Base-by-base conservation (phyloP, 2,888 invertebrate genomes). In the Masnerella sp. region DNA sequence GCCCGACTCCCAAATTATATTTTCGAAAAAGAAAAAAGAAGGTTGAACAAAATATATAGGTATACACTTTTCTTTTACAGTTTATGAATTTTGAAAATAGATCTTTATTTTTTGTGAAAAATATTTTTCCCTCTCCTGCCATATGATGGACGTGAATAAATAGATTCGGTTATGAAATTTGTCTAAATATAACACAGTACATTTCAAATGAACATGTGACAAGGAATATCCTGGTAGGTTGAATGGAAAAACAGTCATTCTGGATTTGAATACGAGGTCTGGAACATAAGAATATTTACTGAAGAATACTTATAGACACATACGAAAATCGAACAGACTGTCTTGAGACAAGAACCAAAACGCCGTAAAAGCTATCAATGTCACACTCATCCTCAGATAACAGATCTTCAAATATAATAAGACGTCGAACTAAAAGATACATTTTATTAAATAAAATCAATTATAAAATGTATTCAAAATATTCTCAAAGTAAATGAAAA, bases 331-430 rank as follows among this genome's bases (percentile, higher is more conserved):
- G 59, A 59, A 47, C 25, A 59, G 36, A 38, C 59, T 30, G 17
- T 47, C 25, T 59, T 47, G 25, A 7, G 32, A 38, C 47, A 18
- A 47, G 47, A 59, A 59, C 59, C 47, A 47, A 59, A 58, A 59
- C 45, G 47, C 17, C 59, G 59, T 59, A 20, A 59, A 59, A 59
- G 59, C 36, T 59, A 59, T 59, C 47, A 59, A 47, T 47, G 59
- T 59, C 59, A 59, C 59, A 47, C 47, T 47, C 47, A 47, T 59
- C 38, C 28, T 45, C 38, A 18, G 12, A 47, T 45, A 59, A 47
- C 45, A 59, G 12, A 12, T 59, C 45, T 36, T 7, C 2, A 32
- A 43, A 56, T 56, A 15, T 20, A 20, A 43, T 34, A 43, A 43
- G 56, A 56, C 34, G 9, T 43, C 22, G 30, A 43, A 12, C 22